Evolutionary conservation across 2,797 vertebrate species (phyloP).

Genomic region (Otolemur crassicaudatus): DNA sequence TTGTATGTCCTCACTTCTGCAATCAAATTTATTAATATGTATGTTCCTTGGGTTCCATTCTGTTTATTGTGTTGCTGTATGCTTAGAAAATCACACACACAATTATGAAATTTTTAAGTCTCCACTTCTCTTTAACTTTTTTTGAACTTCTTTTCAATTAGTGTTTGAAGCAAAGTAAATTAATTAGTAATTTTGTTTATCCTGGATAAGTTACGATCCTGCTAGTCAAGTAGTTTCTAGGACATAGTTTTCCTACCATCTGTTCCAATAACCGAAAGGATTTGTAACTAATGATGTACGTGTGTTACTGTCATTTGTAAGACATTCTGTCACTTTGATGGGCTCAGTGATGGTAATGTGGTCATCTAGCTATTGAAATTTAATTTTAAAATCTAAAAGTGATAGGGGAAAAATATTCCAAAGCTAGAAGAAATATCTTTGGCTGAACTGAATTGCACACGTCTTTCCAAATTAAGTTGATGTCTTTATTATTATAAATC

Average conservation of each 20-base stretch:
- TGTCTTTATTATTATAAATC: neutral
- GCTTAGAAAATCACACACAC: neutral
- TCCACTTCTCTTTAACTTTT: conserved; percentile 10
- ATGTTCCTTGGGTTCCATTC: neutral
- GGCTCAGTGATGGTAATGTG: neutral
- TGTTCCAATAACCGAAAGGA: conserved; percentile 1
- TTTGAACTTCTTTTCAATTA: conserved; percentile 17
- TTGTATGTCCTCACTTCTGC: neutral
- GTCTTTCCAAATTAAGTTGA: neutral
- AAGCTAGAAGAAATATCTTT: neutral
- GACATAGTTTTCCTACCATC: conserved; percentile 30
- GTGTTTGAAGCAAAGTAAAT: conserved; percentile 32
- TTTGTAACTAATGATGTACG: neutral
- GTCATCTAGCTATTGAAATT: conserved; percentile 43
- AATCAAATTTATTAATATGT: neutral
- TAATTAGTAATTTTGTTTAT: conserved; percentile 64
- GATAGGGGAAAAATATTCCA: neutral
- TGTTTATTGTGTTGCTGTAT: conserved; percentile 34
- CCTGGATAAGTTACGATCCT: conserved; percentile 17
- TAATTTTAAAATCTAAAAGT: conserved; percentile 48
- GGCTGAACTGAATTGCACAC: neutral
- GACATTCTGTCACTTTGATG: conserved; percentile 34
- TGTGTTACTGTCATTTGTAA: conserved; percentile 41
- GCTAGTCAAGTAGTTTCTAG: conserved; percentile 2
- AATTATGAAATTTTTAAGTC: conserved; percentile 27